phyloP scores from a whole-genome alignment of 2,888 invertebrate genomes.

The Caenorhabditis drosophilae region DNA sequence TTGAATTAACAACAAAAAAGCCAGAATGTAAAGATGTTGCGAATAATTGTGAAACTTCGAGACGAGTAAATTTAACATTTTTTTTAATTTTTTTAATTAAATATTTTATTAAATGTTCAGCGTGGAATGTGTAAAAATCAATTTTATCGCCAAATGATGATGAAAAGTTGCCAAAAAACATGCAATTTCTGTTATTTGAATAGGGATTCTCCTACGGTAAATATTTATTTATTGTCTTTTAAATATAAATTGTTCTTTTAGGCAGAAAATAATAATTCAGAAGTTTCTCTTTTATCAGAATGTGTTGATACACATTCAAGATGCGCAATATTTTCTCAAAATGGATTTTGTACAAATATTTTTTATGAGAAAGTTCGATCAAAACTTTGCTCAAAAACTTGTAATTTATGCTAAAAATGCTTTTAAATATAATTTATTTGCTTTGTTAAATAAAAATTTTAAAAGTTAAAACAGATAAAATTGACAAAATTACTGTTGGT shows the following conservation, averaged over 20 bases:
- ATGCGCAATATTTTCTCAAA: conserved; percentile 30
- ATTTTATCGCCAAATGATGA: conserved; percentile 36
- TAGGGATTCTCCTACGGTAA: too few species aligned
- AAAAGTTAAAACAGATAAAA: not conserved
- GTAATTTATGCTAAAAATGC: conserved; percentile 28
- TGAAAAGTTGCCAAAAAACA: conserved; percentile 29
- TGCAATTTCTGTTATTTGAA: conserved; percentile 31
- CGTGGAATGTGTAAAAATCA: conserved; percentile 38
- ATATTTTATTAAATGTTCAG: conserved; percentile 9
- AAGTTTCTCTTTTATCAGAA: too few species aligned
- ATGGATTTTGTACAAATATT: conserved; percentile 40
- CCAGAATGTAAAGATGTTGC: conserved; percentile 19
- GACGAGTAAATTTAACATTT: conserved; percentile 6
- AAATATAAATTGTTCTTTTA: too few species aligned
- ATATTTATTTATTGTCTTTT: too few species aligned
- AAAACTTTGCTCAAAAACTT: conserved; percentile 39
- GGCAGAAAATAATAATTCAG: not conserved
- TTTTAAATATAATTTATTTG: not conserved
- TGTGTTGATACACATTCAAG: conserved; percentile 14
- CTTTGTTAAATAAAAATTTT: not conserved
- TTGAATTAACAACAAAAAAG: not conserved
- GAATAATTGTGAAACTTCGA: conserved; percentile 22
- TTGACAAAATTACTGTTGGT: not conserved
- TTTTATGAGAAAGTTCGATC: conserved; percentile 31
- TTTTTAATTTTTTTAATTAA: not conserved